Conservation (phyloP, 2,797 vertebrate genomes). For the Hipposideros larvatus region DNA sequence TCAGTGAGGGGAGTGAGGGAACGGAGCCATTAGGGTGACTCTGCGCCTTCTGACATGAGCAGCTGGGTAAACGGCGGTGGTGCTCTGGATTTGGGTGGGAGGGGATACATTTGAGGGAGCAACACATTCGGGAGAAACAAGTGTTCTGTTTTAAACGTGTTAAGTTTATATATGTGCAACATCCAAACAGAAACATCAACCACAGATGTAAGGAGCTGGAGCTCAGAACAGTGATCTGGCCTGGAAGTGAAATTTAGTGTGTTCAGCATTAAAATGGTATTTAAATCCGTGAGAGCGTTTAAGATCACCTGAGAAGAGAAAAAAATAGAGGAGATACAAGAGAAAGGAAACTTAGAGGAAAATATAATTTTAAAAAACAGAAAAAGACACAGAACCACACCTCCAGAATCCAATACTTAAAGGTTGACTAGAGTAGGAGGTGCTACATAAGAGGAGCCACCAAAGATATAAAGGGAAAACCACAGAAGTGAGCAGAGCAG, state of each 20-base stretch:
- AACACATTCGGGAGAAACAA: background rate
- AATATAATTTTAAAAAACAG: background rate
- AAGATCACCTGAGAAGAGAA: background rate
- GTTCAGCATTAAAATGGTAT: background rate
- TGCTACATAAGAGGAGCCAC: background rate
- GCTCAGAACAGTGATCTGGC: background rate
- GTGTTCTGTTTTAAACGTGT: background rate
- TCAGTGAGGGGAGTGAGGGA: background rate
- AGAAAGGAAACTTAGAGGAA: background rate
- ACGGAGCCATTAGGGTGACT: background rate
- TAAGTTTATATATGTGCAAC: background rate
- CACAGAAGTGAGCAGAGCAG: background rate
- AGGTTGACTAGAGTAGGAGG: background rate
- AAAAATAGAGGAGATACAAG: background rate
- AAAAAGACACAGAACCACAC: background rate
- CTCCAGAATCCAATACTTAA: background rate
- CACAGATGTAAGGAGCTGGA: background rate
- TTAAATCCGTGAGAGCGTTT: slow-evolving; percentile 16
- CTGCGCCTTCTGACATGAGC: background rate
- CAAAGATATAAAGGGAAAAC: background rate
- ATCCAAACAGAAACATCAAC: background rate
- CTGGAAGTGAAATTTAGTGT: background rate
- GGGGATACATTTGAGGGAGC: background rate
- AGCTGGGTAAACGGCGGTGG: background rate
- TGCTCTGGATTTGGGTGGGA: background rate